Conservation (phyloP, 2,113 vertebrate species). For the Odocoileus hemionus region DNA sequence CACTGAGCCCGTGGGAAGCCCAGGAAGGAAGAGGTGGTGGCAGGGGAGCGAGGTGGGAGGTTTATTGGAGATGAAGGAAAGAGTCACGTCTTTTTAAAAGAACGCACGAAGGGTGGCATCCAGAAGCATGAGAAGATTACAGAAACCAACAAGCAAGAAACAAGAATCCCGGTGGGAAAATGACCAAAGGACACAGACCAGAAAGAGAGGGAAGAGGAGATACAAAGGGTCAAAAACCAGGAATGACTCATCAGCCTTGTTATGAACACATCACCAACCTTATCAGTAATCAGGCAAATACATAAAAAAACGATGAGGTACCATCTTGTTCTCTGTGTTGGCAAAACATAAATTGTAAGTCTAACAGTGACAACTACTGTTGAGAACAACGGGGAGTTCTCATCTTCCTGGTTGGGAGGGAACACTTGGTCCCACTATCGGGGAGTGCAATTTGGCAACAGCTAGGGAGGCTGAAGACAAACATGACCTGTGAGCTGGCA, state of each 20-base stretch:
- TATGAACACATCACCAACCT: neutral
- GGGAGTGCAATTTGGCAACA: neutral
- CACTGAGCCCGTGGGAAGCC: accelerated
- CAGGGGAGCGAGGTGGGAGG: neutral
- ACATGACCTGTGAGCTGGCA: accelerated
- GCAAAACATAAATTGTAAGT: neutral
- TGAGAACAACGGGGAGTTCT: neutral
- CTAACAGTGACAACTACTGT: neutral
- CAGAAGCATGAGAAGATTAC: neutral
- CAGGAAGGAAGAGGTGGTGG: accelerated
- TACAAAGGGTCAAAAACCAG: neutral
- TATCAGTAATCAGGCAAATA: neutral
- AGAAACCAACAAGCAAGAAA: neutral
- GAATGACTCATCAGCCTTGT: neutral
- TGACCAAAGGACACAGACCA: neutral
- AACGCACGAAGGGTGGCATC: neutral
- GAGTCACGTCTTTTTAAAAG: neutral
- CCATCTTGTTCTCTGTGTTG: neutral
- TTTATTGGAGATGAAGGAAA: neutral
- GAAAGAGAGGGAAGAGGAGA: neutral
- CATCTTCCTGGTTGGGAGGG: neutral
- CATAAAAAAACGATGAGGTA: neutral
- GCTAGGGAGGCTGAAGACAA: neutral
- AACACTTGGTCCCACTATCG: neutral
- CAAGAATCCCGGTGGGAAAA: neutral